Evolutionary conservation across 2,888 invertebrate genomes (phyloP).

Genomic region (Physocephala rufipes): DNA sequence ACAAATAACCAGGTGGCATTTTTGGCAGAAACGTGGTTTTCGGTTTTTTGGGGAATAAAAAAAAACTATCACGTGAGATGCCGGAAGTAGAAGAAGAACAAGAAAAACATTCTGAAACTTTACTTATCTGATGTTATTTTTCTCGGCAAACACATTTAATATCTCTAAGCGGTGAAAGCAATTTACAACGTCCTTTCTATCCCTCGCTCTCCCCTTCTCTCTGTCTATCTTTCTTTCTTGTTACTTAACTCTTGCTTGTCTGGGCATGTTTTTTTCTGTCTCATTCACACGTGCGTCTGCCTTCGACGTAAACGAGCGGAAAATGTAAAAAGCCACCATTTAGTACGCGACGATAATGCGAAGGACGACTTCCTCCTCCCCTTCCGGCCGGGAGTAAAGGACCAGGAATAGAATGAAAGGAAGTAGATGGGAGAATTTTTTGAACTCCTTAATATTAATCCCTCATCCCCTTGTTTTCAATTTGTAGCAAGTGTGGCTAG

Average conservation of each 20-base stretch:
- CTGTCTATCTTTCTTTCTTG: not conserved
- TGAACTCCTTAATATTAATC: not conserved
- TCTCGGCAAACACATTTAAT: constrained; percentile 39
- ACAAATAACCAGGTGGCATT: not conserved
- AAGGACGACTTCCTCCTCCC: not conserved
- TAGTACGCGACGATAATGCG: constrained; percentile 3
- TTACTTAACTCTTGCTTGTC: not conserved
- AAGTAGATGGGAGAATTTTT: not conserved
- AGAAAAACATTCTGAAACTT: constrained; percentile 23
- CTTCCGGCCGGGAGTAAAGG: not conserved
- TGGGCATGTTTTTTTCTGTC: not conserved
- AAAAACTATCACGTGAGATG: too few species aligned
- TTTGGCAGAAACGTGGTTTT: not conserved
- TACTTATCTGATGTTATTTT: constrained; percentile 39
- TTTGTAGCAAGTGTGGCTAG: not conserved
- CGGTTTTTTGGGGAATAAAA: not conserved
- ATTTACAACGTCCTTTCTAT: constrained; percentile 26
- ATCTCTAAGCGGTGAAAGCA: constrained; percentile 37
- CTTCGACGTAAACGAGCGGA: constrained; percentile 8
- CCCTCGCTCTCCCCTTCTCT: not conserved
- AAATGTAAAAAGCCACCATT: constrained; percentile 22
- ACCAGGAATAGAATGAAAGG: not conserved
- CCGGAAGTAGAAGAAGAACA: not conserved
- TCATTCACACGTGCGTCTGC: not conserved
- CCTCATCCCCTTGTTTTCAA: not conserved